phyloP scores from a whole-genome alignment of 2,888 invertebrate genomes.

The Auanema sp. region DNA sequence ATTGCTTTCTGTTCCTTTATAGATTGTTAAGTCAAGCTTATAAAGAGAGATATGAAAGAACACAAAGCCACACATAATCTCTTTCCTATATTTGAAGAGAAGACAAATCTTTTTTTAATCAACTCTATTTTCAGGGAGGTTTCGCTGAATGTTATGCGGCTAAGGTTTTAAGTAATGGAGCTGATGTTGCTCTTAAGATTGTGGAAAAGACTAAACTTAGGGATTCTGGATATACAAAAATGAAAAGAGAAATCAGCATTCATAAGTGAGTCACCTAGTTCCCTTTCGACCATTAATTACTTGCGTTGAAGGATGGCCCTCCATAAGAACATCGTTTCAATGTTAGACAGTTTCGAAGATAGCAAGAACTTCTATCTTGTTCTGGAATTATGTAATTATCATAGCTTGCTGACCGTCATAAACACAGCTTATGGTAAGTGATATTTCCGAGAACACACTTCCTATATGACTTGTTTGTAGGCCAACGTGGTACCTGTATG shows the following conservation, averaged over 20 bases:
- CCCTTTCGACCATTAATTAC: not conserved
- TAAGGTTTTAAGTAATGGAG: not conserved
- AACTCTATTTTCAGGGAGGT: slow-evolving; percentile 20
- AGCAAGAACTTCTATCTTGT: slow-evolving; percentile 11
- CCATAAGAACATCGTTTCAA: slow-evolving; percentile 16
- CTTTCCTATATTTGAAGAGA: slow-evolving; percentile 10
- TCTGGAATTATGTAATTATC: slow-evolving; percentile 14
- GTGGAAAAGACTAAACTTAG: slow-evolving; percentile 10
- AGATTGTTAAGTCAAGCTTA: too few relatives aligned
- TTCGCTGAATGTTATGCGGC: slow-evolving; percentile 20
- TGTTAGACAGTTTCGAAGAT: slow-evolving; percentile 13
- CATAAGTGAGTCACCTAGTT: slow-evolving; percentile 10
- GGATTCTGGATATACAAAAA: slow-evolving; percentile 9
- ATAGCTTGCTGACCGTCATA: slow-evolving; percentile 13
- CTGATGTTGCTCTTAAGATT: slow-evolving; percentile 14
- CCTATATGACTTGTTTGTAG: slow-evolving; percentile 6
- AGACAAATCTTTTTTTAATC: slow-evolving; percentile 9
- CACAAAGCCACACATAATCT: slow-evolving; percentile 1
- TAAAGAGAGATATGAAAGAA: not conserved
- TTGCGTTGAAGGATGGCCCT: slow-evolving; percentile 1
- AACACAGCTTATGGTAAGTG: slow-evolving; percentile 16
- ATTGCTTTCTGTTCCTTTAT: too few relatives aligned
- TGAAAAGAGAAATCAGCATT: slow-evolving; percentile 15
- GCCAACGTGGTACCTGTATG: not conserved
- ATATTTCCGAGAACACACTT: not conserved